phyloP scores from a whole-genome alignment of 2,888 invertebrate genomes.

The Emmelina monodactyla region DNA sequence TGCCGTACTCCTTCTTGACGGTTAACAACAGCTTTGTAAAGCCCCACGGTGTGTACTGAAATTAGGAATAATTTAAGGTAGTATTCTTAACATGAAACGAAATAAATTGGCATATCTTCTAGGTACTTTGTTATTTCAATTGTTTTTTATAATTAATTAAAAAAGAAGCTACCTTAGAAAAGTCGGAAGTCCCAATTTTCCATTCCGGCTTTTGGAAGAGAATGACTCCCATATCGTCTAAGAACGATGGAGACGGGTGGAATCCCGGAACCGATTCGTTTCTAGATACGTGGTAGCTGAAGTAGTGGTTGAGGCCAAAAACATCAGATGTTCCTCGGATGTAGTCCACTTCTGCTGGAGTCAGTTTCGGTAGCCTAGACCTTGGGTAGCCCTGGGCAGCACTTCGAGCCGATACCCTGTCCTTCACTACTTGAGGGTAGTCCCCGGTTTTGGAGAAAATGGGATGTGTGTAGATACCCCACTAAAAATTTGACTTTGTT shows the following conservation, averaged over 20 bases:
- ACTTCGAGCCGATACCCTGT: constrained; percentile 36
- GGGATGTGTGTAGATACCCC: constrained; percentile 31
- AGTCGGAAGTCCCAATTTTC: constrained; percentile 13
- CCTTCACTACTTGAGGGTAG: constrained; percentile 38
- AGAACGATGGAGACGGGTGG: constrained; percentile 14
- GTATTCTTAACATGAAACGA: no score
- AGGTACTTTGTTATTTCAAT: neutral
- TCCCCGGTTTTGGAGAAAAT: constrained; percentile 36
- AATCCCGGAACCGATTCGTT: constrained; percentile 15
- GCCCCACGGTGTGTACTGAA: constrained; percentile 58
- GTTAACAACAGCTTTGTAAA: constrained; percentile 59
- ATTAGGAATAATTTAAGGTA: no score
- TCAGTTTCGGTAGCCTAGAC: constrained; percentile 45
- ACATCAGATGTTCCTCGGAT: constrained; percentile 25
- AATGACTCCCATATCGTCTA: constrained; percentile 15
- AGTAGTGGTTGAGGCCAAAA: constrained; percentile 70
- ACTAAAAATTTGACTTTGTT: constrained; percentile 16
- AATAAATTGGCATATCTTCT: neutral
- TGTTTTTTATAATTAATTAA: neutral
- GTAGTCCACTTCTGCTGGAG: constrained; percentile 29
- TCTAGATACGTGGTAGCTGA: constrained; percentile 28
- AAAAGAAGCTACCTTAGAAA: constrained; percentile 13
- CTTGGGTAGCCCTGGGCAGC: constrained; percentile 32
- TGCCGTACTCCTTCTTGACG: constrained; percentile 46
- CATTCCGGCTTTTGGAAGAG: constrained; percentile 13